These are phyloP conservation scores for Argyra leucocephala DNA, from an alignment of 2,888 invertebrate species.

Conservation along the genomic window DNA sequence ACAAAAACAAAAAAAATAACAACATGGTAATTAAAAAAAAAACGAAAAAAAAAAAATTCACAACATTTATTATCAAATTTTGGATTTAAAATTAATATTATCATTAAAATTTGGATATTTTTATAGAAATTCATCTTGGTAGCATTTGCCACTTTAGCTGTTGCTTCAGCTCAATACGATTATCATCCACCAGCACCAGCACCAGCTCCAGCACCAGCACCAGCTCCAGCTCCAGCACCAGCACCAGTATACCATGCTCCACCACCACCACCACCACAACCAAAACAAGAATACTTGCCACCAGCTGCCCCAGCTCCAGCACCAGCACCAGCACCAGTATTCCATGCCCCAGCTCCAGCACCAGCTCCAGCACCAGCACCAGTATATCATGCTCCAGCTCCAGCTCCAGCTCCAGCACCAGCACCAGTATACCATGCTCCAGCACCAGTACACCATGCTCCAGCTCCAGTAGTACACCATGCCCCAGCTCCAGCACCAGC, in stretches of 20 bases:
- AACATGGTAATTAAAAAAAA: neutral
- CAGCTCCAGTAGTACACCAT: neutral
- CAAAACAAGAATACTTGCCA: neutral
- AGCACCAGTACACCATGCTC: neutral
- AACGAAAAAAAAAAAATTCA: too few species aligned
- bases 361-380: neutral
- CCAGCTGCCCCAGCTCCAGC: neutral
- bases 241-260: slow-evolving; percentile 4
- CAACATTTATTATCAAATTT: slow-evolving; percentile 25
- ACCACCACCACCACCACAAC: neutral
- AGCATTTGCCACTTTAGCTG: slow-evolving; percentile 9
- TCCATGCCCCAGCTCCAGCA: neutral
- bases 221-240: slow-evolving; percentile 10
- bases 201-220: too few species aligned
- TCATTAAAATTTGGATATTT: neutral
- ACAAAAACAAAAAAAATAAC: neutral
- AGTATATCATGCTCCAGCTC: neutral
- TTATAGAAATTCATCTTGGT: slow-evolving; percentile 8
- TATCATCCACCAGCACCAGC: slow-evolving; percentile 9
- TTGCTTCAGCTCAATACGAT: neutral
- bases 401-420: slow-evolving; percentile 1
- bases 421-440: slow-evolving; percentile 8
- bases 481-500: slow-evolving; percentile 4
- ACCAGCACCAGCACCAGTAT: neutral
- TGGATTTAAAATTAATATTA: slow-evolving; percentile 23